These are phyloP conservation scores for Enteromius trimaculatus DNA, from an alignment of 2,797 vertebrate species.

Conservation along the genomic window DNA sequence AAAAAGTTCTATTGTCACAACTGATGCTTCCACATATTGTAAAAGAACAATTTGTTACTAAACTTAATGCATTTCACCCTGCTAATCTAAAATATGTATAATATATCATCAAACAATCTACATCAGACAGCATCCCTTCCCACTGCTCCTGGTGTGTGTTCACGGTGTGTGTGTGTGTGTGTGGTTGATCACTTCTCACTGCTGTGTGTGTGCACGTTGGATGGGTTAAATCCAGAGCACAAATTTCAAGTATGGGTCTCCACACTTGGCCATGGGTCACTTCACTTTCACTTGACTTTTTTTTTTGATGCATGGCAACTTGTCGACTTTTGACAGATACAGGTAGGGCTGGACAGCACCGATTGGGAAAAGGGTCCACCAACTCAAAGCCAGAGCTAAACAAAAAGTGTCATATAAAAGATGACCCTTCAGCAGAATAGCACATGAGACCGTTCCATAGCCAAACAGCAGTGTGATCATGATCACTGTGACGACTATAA, in stretches of 20 bases:
- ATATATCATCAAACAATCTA: neutral
- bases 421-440: neutral
- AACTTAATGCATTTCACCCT: neutral
- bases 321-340: conserved; percentile 11
- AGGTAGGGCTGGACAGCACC: conserved; percentile 7
- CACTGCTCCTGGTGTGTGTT: no score
- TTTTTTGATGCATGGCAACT: neutral
- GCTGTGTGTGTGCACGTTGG: no score
- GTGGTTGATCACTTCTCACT: no score
- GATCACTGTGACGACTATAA: neutral
- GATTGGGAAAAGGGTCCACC: neutral
- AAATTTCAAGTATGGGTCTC: no score
- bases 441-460: conserved; percentile 8
- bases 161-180: no score
- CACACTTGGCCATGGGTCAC: no score
- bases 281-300: no score
- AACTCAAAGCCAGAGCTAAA: neutral
- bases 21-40: neutral
- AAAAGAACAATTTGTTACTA: neutral
- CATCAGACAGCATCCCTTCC: neutral
- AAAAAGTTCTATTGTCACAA: neutral
- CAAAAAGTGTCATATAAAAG: neutral
- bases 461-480: conserved; percentile 9
- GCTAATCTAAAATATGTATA: neutral
- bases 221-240: no score